A percentile compares a stretch with the other conserved stretches of the same genome.
These are phyloP conservation scores for Echeneis naucrates DNA, from an alignment of 2,797 vertebrate genomes.

Conservation along the genomic window DNA sequence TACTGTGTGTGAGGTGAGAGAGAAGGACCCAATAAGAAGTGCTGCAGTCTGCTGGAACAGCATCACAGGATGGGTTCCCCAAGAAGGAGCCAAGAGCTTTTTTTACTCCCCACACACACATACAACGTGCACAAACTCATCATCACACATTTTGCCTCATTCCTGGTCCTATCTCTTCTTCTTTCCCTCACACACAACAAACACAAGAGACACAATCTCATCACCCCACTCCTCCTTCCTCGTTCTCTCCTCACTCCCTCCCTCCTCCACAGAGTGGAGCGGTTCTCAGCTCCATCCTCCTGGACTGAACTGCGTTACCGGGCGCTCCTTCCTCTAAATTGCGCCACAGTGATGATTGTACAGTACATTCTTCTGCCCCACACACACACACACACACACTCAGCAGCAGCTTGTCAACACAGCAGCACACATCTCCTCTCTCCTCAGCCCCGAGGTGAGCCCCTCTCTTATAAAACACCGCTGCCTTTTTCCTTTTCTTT, in stretches of 20 bases:
- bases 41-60: constrained; percentile 71
- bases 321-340: constrained; percentile 37
- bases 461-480: constrained; percentile 30
- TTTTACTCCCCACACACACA: neutral
- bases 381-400: constrained; percentile 1
- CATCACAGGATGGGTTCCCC: constrained; percentile 66
- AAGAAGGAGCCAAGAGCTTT: constrained; percentile 56
- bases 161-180: neutral
- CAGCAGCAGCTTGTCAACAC: constrained; percentile 28
- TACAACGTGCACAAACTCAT: neutral
- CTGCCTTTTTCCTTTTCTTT: neutral
- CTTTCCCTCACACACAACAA: neutral
- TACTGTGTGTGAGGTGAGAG: constrained; percentile 8
- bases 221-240: neutral
- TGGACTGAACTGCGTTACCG: constrained; percentile 27
- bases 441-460: constrained; percentile 10
- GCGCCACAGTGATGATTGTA: constrained; percentile 39
- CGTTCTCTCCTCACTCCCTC: no score
- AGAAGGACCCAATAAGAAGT: constrained; percentile 38
- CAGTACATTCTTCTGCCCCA: constrained; percentile 35
- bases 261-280: constrained; percentile 32
- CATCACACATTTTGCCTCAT: constrained; percentile 21
- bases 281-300: constrained; percentile 21
- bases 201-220: constrained; percentile 36
- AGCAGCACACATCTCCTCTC: constrained; percentile 12